Evolutionary conservation across 2,797 vertebrate species (phyloP).

Genomic region (Melanotaenia nigrans): DNA sequence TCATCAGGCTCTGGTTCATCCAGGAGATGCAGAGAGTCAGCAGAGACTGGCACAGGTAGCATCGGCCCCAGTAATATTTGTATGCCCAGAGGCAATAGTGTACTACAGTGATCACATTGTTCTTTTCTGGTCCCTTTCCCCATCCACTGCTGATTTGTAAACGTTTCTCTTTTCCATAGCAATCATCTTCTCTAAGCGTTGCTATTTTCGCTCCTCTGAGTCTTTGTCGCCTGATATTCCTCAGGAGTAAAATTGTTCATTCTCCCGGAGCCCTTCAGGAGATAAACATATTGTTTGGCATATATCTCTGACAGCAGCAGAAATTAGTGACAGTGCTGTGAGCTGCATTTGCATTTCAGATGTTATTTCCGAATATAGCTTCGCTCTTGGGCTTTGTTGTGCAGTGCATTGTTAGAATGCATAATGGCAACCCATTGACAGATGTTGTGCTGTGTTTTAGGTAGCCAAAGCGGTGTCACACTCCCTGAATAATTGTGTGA

Average conservation of each 20-base stretch:
- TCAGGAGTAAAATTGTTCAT: slow-evolving; percentile 71
- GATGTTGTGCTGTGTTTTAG: slow-evolving; percentile 74
- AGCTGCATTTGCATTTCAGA: slow-evolving; percentile 76
- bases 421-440: slow-evolving; percentile 54
- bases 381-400: slow-evolving; percentile 48
- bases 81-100: slow-evolving; percentile 10
- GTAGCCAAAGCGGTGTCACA: slow-evolving; percentile 98
- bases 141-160: slow-evolving; percentile 59
- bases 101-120: slow-evolving; percentile 22
- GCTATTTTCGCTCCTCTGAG: slow-evolving; percentile 66
- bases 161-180: slow-evolving; percentile 58
- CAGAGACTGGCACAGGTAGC: slow-evolving; percentile 96
- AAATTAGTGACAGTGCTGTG: slow-evolving; percentile 73
- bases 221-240: slow-evolving; percentile 48
- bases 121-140: slow-evolving; percentile 22
- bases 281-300: slow-evolving; percentile 77
- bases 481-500: slow-evolving; percentile 98
- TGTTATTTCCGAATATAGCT: slow-evolving; percentile 38
- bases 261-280: slow-evolving; percentile 66
- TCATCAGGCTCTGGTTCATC: slow-evolving; percentile 93
- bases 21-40: slow-evolving; percentile 96
- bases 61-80: slow-evolving; percentile 10
- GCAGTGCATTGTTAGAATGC: slow-evolving; percentile 58
- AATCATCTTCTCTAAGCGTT: slow-evolving; percentile 65
- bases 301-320: slow-evolving; percentile 79